Percentiles rank a stretch among this genome's conserved stretches.
phyloP scores from a whole-genome alignment of 2,113 vertebrate genomes.

The Psettodes erumei region DNA sequence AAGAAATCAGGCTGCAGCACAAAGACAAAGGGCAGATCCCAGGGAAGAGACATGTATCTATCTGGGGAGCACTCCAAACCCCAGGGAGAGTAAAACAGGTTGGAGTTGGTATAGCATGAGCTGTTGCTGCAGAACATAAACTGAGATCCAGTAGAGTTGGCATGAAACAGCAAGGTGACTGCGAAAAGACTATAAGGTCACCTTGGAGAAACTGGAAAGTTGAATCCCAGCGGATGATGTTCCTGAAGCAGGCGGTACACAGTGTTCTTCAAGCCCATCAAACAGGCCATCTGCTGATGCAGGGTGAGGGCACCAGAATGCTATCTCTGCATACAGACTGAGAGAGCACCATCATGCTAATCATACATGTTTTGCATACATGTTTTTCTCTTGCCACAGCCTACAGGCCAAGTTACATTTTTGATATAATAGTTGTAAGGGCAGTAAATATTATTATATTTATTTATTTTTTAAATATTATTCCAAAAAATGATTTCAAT shows the following conservation, averaged over 20 bases:
- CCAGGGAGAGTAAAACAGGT: slow-evolving; percentile 34
- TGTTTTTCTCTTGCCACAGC: neutral
- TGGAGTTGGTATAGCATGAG: slow-evolving; percentile 4
- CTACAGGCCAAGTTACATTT: neutral
- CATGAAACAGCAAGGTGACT: slow-evolving; percentile 42
- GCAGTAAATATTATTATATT: neutral
- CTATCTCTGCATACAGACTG: neutral
- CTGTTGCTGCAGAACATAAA: slow-evolving; percentile 22
- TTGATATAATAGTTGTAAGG: neutral
- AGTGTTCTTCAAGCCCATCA: slow-evolving; percentile 56
- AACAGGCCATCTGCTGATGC: slow-evolving; percentile 34
- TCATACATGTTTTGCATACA: slow-evolving; percentile 23
- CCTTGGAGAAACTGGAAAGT: slow-evolving; percentile 47
- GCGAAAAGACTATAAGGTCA: slow-evolving; percentile 29
- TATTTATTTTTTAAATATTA: neutral
- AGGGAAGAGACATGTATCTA: slow-evolving; percentile 4
- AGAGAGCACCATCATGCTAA: slow-evolving; percentile 30
- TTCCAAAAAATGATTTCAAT: neutral
- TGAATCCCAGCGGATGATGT: slow-evolving; percentile 43
- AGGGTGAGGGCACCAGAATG: slow-evolving; percentile 26
- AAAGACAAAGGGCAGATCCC: slow-evolving; percentile 6
- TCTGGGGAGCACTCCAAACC: slow-evolving; percentile 31
- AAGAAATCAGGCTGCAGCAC: slow-evolving; percentile 24
- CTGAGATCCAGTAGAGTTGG: slow-evolving; percentile 10
- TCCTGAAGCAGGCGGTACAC: slow-evolving; percentile 17